These are phyloP conservation scores for Hippocampus abdominalis DNA, from an alignment of 2,113 vertebrate genomes.

Conservation along the genomic window DNA sequence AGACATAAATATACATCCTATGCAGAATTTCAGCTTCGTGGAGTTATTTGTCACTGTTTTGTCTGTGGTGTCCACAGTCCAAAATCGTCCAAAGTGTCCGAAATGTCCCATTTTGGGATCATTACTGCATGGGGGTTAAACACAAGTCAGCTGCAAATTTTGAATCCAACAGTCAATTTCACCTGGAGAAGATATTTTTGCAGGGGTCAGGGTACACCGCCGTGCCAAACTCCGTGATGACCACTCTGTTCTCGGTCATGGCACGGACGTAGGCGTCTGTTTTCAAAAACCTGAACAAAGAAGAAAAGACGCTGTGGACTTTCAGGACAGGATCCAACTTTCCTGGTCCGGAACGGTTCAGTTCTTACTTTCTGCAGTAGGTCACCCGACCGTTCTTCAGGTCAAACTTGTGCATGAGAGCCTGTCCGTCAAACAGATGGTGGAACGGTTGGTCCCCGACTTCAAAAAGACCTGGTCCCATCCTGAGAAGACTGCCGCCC, in stretches of 20 bases:
- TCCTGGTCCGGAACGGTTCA: not conserved
- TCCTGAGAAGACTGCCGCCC: slow-evolving; percentile 86
- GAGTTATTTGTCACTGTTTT: too few relatives aligned
- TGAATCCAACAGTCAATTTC: not conserved
- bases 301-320: not conserved
- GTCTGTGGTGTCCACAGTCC: too few relatives aligned
- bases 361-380: slow-evolving; percentile 83
- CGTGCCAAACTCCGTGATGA: slow-evolving; percentile 94
- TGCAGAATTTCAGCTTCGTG: too few relatives aligned
- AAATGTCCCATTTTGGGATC: too few relatives aligned
- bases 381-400: slow-evolving; percentile 89
- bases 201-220: slow-evolving; percentile 94
- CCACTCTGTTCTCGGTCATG: slow-evolving; percentile 91
- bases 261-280: slow-evolving; percentile 87
- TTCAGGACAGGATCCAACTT: not conserved
- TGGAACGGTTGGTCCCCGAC: slow-evolving; percentile 84
- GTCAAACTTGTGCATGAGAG: slow-evolving; percentile 95
- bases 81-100: too few relatives aligned
- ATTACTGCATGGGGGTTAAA: too few relatives aligned
- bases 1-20: too few relatives aligned
- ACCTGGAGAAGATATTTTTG: slow-evolving; percentile 99
- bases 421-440: slow-evolving; percentile 95
- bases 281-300: slow-evolving; percentile 78
- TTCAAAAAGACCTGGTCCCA: slow-evolving; percentile 93
- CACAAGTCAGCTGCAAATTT: not conserved